Conservation (phyloP, 1,140 invertebrate species). For the Neodiprion virginianus region DNA sequence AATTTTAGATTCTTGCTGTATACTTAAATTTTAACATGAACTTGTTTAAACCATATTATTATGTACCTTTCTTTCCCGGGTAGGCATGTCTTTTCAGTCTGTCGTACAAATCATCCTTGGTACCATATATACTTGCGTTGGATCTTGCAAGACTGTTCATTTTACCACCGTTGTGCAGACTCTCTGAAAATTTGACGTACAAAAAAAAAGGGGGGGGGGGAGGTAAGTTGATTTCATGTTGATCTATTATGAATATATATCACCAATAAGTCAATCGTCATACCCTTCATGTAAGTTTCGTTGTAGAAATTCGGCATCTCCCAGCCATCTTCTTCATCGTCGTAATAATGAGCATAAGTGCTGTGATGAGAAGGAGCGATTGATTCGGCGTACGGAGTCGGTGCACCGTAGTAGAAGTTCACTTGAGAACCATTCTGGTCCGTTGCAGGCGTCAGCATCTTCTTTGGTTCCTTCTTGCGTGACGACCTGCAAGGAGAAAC, state of each 20-base stretch:
- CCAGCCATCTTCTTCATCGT: conserved; percentile 94
- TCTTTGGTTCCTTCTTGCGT: conserved; percentile 86
- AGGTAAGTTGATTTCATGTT: neutral
- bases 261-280: conserved; percentile 15
- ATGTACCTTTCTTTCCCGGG: conserved; percentile 91
- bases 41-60: neutral
- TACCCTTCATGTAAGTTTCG: conserved; percentile 93
- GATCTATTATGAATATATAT: conserved; percentile 22
- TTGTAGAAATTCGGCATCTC: conserved; percentile 98
- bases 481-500: conserved; percentile 67
- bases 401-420: conserved; percentile 95
- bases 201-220: conserved; percentile 12
- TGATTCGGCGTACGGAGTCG: conserved; percentile 90
- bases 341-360: conserved; percentile 94
- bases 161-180: conserved; percentile 81
- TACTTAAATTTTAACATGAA: neutral
- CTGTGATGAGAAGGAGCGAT: conserved; percentile 95
- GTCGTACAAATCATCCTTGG: conserved; percentile 95
- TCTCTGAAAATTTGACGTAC: conserved; percentile 65
- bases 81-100: conserved; percentile 94
- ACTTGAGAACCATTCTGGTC: conserved; percentile 91
- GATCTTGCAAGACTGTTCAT: conserved; percentile 91
- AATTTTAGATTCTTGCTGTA: neutral
- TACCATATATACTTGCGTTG: conserved; percentile 93
- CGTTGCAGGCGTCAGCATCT: conserved; percentile 82